A percentile compares a stretch with the other conserved stretches of the same genome.
Conservation (phyloP, 2,113 vertebrate species). For the Probosciger aterrimus region DNA sequence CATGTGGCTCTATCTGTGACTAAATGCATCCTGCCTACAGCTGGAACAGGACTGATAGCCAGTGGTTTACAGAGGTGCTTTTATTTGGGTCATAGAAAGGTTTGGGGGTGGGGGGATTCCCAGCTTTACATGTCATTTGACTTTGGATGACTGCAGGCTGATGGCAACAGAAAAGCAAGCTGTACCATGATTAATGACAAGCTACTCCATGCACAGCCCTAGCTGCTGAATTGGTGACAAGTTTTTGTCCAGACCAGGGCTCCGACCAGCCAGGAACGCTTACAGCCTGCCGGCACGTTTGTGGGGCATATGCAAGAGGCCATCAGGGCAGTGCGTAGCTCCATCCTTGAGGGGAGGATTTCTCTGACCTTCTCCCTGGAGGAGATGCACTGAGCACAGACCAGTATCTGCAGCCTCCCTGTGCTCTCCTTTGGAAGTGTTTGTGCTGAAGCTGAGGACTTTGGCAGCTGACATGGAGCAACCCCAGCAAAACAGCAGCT, state of each 20-base stretch:
- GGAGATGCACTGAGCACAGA: neutral
- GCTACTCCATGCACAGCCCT: neutral
- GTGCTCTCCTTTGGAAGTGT: neutral
- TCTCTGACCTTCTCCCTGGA: neutral
- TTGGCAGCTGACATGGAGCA: neutral
- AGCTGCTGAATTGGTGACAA: neutral
- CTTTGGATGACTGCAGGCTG: neutral
- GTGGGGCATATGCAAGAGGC: neutral
- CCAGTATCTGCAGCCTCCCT: neutral
- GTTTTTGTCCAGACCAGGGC: neutral
- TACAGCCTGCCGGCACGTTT: neutral
- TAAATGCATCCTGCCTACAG: neutral
- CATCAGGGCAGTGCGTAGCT: neutral
- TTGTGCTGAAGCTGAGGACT: neutral
- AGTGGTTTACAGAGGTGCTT: neutral
- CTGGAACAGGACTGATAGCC: neutral
- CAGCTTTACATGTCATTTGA: neutral
- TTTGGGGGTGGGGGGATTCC: neutral
- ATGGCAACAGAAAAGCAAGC: neutral
- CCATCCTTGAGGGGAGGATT: neutral
- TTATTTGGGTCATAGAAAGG: neutral
- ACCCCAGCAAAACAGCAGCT: neutral
- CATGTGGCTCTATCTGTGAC: neutral
- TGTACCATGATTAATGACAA: neutral
- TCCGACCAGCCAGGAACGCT: neutral